Evolutionary conservation across 35 echinoderm and acorn worm species (phyloP).

Genomic region (Patiria miniata): DNA sequence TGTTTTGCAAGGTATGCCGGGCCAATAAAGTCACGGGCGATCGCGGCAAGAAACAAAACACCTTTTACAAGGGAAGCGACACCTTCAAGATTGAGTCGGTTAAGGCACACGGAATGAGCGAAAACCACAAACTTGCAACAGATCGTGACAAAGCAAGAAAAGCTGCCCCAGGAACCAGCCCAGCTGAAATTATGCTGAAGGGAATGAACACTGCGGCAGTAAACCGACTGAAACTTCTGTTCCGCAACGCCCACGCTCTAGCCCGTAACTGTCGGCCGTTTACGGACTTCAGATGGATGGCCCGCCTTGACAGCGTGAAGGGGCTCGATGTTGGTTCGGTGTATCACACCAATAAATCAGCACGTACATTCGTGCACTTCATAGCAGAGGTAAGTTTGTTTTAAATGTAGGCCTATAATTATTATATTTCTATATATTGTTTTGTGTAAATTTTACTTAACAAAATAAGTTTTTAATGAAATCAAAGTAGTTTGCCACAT

Average conservation of each 20-base stretch:
- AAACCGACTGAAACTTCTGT: constrained; percentile 28
- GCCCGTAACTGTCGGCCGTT: constrained; percentile 45
- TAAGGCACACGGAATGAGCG: constrained; percentile 36
- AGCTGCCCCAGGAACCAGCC: constrained; percentile 10
- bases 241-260: constrained; percentile 59
- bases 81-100: constrained; percentile 37
- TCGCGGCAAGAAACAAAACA: constrained; percentile 1
- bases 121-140: constrained; percentile 34
- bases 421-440: too few relatives aligned
- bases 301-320: constrained; percentile 30
- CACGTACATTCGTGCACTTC: neutral
- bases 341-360: constrained; percentile 37
- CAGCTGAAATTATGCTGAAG: constrained; percentile 43
- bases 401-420: too few relatives aligned
- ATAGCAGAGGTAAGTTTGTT: too few relatives aligned
- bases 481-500: too few relatives aligned
- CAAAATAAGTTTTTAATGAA: too few relatives aligned
- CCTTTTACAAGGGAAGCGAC: constrained; percentile 11
- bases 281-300: constrained; percentile 43
- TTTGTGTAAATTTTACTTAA: too few relatives aligned
- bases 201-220: constrained; percentile 5
- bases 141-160: constrained; percentile 20
- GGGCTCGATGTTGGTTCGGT: constrained; percentile 38
- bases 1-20: constrained; percentile 32
- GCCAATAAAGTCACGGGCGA: neutral